phyloP scores from a whole-genome alignment of 2,888 invertebrate genomes.

The Melanostoma scalare region DNA sequence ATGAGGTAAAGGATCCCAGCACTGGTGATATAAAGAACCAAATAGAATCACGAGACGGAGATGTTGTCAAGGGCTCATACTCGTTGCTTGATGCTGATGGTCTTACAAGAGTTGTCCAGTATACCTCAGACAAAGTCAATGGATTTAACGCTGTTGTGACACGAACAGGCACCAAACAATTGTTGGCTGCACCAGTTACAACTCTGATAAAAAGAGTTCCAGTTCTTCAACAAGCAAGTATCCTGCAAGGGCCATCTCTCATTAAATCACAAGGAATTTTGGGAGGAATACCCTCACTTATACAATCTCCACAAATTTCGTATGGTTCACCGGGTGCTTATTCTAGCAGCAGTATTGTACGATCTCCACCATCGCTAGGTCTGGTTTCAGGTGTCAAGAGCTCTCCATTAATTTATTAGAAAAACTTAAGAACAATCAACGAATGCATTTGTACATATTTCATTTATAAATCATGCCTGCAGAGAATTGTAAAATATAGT shows the following conservation, averaged over 20 bases:
- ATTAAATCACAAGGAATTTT: conserved; percentile 4
- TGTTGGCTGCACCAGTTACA: conserved; percentile 16
- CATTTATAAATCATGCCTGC: not conserved
- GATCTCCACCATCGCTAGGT: conserved; percentile 6
- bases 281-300: conserved; percentile 18
- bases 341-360: conserved; percentile 17
- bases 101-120: conserved; percentile 72
- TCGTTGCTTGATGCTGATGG: conserved; percentile 73
- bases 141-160: conserved; percentile 74
- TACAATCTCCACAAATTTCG: conserved; percentile 13
- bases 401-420: conserved; percentile 18
- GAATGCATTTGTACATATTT: not conserved
- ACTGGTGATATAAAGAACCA: conserved; percentile 45
- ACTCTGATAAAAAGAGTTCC: conserved; percentile 25
- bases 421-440: not conserved
- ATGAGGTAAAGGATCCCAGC: conserved; percentile 34
- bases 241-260: conserved; percentile 13
- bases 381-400: conserved; percentile 20
- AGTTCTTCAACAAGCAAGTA: conserved; percentile 9
- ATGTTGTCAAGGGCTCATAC: conserved; percentile 71
- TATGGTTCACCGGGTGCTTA: conserved; percentile 2
- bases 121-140: conserved; percentile 72
- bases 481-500: too few species aligned
- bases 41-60: conserved; percentile 35
- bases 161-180: conserved; percentile 32